Evolutionary conservation across 2,797 vertebrate species (phyloP), one percentile per base, ranked within the genome.

Genomic region (Hypotaenidia okinawae): DNA sequence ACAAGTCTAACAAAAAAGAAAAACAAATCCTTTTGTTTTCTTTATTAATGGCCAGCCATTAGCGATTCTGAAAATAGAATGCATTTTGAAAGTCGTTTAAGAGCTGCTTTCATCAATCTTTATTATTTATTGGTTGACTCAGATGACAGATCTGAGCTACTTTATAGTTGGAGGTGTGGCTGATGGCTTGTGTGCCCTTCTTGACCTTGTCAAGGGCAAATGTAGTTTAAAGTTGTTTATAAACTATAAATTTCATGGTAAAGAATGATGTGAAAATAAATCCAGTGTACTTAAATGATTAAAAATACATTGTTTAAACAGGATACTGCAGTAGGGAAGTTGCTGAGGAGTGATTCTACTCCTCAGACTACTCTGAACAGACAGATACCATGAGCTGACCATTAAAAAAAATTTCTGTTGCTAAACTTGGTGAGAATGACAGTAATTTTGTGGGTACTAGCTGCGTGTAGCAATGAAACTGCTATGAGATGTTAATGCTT

Each of bases 181-280:
- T 97, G 97, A 97, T 95, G 95, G 89, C 87, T 94, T 90, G 94
- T 0, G 16, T 97, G 94, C 94, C 96, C 96, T 96, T 95, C 84
- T 93, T 95, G 96, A 97, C 96, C 97, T 92, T 96, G 93, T 94
- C 95, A 96, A 96, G 96, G 95, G 96, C 96, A 96, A 97, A 89
- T 6, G 2, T 86, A 97, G 96, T 97, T 97, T 97, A 97, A 97
- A 94, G 92, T 95, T 97, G 94, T 95, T 97, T 97, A 95, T 94
- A 95, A 95, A 94, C 96, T 96, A 95, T 97, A 97, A 96, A 97
- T 93, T 95, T 95, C 61, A 83, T 73, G 81, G 93, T 96, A 94
- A 96, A 95, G 95, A 90, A 96, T 90, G 91, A 95, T 95, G 94
- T 95, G 94, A 96, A 96, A 96, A 94, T 95, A 95, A 95, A 96